Evolutionary conservation across 2,797 vertebrate species (phyloP).

Genomic region (Chaunax sp.): DNA sequence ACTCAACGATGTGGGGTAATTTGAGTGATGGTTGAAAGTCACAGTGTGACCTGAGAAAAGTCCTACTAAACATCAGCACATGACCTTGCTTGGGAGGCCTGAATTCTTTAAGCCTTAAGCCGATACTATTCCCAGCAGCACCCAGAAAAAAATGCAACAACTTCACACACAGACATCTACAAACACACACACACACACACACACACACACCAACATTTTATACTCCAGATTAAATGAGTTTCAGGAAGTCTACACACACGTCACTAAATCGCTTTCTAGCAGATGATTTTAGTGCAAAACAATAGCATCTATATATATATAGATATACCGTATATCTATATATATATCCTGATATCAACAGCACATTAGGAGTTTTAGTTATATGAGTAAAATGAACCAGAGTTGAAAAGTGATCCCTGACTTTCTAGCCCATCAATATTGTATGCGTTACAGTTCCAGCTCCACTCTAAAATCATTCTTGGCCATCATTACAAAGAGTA

Average conservation of each 20-base stretch:
- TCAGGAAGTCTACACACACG: constrained; percentile 44
- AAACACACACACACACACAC: constrained; percentile 25
- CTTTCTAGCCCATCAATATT: constrained; percentile 55
- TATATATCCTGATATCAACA: constrained; percentile 25
- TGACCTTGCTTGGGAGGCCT: constrained; percentile 80
- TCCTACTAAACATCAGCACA: constrained; percentile 83
- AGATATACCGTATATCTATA: constrained; percentile 8
- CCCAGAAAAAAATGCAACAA: constrained; percentile 61
- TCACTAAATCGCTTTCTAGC: constrained; percentile 42
- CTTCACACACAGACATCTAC: constrained; percentile 57
- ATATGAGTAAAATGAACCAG: constrained; percentile 40
- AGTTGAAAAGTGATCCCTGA: constrained; percentile 46
- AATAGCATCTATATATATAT: constrained; percentile 28
- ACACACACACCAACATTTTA: constrained; percentile 38
- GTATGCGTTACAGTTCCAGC: constrained; percentile 45
- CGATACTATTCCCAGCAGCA: constrained; percentile 76
- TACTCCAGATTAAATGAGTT: constrained; percentile 40
- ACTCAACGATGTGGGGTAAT: constrained; percentile 70
- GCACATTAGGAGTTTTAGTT: constrained; percentile 38
- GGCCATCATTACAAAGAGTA: constrained; percentile 53
- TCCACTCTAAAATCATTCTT: constrained; percentile 47
- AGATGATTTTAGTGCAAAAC: constrained; percentile 39
- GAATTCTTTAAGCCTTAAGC: constrained; percentile 80
- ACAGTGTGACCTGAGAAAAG: constrained; percentile 79
- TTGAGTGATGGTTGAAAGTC: constrained; percentile 80